Conservation (phyloP, 2,888 invertebrate species). For the Germaria angustata region DNA sequence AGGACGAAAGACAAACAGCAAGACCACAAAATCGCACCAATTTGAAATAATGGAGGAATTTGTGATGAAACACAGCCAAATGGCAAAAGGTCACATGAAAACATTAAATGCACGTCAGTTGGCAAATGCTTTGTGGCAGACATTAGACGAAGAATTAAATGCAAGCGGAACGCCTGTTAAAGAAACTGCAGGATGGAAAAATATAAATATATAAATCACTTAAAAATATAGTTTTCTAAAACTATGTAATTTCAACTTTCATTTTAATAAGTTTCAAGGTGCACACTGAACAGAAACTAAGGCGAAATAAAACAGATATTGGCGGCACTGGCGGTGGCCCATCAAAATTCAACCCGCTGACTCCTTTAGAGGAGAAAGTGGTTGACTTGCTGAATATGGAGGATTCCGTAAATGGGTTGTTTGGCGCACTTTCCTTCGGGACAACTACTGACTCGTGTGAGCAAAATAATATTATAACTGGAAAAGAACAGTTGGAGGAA, state of each 20-base stretch:
- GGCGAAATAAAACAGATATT: not conserved
- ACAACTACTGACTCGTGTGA: not conserved
- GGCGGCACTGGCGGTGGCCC: conserved; percentile 2
- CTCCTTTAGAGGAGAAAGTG: conserved; percentile 5
- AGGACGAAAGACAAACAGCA: no score
- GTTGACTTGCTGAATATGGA: not conserved
- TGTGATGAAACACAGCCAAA: conserved; percentile 3
- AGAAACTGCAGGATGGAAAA: no score
- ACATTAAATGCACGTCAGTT: conserved; percentile 7
- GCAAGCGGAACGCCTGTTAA: no score
- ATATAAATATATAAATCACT: no score
- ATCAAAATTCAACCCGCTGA: not conserved
- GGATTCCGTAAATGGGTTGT: not conserved
- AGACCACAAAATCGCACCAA: not conserved
- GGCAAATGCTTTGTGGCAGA: not conserved
- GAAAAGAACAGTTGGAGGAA: not conserved
- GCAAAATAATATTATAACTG: no score
- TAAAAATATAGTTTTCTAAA: no score
- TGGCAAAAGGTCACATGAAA: not conserved
- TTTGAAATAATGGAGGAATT: conserved; percentile 20
- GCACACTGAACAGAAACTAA: not conserved
- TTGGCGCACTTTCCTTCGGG: not conserved
- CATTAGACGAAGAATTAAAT: not conserved
- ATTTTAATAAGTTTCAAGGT: not conserved
- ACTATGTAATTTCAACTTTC: no score